Base-by-base conservation (phyloP, 2,113 vertebrate genomes). In the Oryzias curvinotus region DNA sequence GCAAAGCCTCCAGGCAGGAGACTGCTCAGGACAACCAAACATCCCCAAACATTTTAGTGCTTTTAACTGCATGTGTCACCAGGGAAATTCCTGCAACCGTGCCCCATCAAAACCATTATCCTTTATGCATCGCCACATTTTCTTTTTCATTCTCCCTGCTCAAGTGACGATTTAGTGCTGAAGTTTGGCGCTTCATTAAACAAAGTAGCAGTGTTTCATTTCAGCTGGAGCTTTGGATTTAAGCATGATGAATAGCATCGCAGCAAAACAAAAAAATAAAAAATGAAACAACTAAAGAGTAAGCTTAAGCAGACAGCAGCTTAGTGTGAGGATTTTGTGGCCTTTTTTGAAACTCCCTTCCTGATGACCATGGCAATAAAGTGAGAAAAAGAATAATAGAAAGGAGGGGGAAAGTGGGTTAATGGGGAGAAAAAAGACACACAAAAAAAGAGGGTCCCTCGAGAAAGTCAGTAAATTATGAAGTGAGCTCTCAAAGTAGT, bases 391-490 rank as follows among this genome's bases (percentile, higher is more conserved):
- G 70, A 85, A 78, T 57, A 84, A 84, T 83, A 73, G 71, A 86
- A 58, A 41, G 71, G 36, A 75, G 67, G 84, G 80, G 80, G 64
- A 66, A 73, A 71, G 30, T 36, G 79, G 85, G 12, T 83, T 84
- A 65, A 71, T 47, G 48, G 52, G 59, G 21, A 65, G 53, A 65
- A 64, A 82, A 84, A 69, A 36, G 12, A 36, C 2, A 12, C 2
- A 3, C 10, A 36, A 36, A 36, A 36, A 36, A 36, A 36, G 36
- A 36, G 65, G 58, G 68, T 77, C 82, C 69, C 80, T 72, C 48
- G 80, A 88, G 83, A 78, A 78, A 86, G 87, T 78, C 83, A 76
- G 83, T 90, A 90, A 88, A 91, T 93, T 88, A 92, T 86, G 61
- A 73, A 84, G 80, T 78, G 62, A 70, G 43, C 70, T 87, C 62